These are phyloP conservation scores for Pongo pygmaeus DNA, from an alignment of 2,113 vertebrate species.

Conservation along the genomic window DNA sequence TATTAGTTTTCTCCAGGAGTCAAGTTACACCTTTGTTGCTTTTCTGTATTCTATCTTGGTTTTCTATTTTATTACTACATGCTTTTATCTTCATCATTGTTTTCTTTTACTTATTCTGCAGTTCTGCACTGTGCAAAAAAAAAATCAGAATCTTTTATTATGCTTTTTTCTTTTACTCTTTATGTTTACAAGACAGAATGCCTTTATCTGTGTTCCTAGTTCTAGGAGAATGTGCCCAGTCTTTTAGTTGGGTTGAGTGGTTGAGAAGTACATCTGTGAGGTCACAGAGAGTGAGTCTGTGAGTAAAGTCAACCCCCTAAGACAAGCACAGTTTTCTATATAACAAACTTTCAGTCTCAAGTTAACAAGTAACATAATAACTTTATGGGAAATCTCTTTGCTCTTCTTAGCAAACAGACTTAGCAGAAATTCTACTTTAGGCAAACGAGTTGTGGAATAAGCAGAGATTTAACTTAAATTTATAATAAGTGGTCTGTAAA, in stretches of 20 bases:
- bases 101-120: not conserved
- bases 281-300: not conserved
- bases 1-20: not conserved
- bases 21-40: not conserved
- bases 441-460: not conserved
- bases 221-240: not conserved
- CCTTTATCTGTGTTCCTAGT: not conserved
- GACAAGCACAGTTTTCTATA: not conserved
- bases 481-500: slow-evolving; percentile 43
- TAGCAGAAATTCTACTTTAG: slow-evolving; percentile 45
- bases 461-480: slow-evolving; percentile 24
- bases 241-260: not conserved
- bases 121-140: not conserved
- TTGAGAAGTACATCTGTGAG: not conserved
- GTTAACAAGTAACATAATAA: not conserved
- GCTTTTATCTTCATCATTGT: not conserved
- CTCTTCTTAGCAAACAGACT: slow-evolving; percentile 33
- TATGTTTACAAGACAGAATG: not conserved
- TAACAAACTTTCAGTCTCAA: not conserved
- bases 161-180: not conserved
- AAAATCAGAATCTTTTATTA: not conserved
- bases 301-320: not conserved
- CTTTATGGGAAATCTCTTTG: not conserved
- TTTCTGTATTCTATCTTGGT: not conserved
- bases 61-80: not conserved